phyloP scores from a whole-genome alignment of 2,797 vertebrate genomes.

The Alosa sapidissima region DNA sequence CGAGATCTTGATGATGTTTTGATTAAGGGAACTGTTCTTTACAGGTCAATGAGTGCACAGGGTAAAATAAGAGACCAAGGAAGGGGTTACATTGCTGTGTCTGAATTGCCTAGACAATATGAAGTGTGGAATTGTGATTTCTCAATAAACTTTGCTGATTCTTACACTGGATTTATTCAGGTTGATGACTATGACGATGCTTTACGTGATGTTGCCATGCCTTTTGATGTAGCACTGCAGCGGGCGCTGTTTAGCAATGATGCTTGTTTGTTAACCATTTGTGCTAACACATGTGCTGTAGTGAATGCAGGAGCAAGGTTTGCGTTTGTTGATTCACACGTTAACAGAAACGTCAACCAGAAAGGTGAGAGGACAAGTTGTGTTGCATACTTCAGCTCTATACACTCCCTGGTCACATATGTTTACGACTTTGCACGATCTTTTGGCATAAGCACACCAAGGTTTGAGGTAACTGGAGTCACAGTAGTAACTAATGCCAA shows the following conservation, averaged over 20 bases:
- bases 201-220: background rate
- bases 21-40: background rate
- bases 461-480: background rate
- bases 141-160: background rate
- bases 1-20: background rate
- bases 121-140: background rate
- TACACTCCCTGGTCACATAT: background rate
- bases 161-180: background rate
- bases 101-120: background rate
- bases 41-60: background rate
- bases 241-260: background rate
- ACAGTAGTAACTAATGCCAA: too few relatives aligned
- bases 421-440: background rate
- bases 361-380: background rate
- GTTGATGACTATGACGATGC: background rate
- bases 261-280: background rate
- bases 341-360: background rate
- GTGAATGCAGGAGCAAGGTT: background rate
- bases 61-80: background rate
- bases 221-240: background rate
- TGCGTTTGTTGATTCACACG: background rate
- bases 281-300: background rate
- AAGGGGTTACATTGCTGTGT: background rate
- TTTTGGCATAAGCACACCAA: background rate
- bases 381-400: background rate